Percentiles rank a stretch among this genome's conserved stretches.
phyloP scores from a whole-genome alignment of 2,797 vertebrate genomes.

The Anisognathus igniventris region DNA sequence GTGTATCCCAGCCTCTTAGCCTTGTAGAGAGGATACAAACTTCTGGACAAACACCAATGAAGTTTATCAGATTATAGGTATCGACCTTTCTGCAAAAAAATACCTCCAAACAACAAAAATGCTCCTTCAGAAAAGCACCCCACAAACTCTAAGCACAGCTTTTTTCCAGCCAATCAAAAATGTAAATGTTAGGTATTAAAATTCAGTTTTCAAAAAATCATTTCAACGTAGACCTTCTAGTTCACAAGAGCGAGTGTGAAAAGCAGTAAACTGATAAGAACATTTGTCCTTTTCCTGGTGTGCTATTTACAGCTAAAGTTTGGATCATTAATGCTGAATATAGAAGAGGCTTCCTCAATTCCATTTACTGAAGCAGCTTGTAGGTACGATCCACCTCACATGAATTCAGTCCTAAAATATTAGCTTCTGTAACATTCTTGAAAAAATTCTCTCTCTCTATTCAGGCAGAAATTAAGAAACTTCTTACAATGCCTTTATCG shows the following conservation, averaged over 20 bases:
- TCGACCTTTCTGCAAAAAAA: background rate
- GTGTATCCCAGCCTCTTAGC: background rate
- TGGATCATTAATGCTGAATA: background rate
- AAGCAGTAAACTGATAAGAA: background rate
- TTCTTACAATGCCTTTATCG: background rate
- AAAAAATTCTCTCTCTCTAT: background rate
- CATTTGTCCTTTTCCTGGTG: background rate
- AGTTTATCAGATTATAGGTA: background rate
- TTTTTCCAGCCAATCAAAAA: background rate
- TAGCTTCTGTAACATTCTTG: background rate
- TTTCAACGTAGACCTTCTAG: background rate
- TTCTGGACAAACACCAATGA: background rate
- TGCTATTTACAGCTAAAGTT: background rate
- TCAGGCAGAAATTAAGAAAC: background rate
- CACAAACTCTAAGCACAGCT: background rate
- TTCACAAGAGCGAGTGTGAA: background rate
- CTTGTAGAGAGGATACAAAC: background rate
- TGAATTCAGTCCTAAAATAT: background rate
- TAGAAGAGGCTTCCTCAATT: background rate
- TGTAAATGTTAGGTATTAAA: background rate
- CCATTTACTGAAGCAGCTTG: slow-evolving; percentile 7
- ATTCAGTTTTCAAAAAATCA: background rate
- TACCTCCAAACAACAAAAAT: accelerated
- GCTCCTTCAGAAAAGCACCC: background rate
- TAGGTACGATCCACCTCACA: background rate